Evolutionary conservation across 2,888 invertebrate species (phyloP), one percentile per base, ranked within the genome.

Genomic region (Hypena proboscidalis): DNA sequence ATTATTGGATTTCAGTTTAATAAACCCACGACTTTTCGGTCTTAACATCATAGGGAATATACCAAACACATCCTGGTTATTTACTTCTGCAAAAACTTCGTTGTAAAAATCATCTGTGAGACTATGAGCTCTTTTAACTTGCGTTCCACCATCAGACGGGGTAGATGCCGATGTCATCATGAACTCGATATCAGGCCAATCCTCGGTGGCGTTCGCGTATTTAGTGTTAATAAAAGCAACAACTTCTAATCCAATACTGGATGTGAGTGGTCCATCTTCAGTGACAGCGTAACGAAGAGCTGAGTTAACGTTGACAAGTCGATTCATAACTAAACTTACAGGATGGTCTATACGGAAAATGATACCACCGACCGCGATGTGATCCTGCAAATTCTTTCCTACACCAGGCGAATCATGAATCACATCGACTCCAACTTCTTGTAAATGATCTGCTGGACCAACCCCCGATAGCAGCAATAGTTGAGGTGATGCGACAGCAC

Each of bases 121-220:
- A 0, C 97, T 95, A 67, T 97, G 97, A 0, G 97, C 97, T 23
- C 89, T 93, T 70, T 95, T 95, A 0, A 95, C 94, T 75, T 95
- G 94, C 0, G 94, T 93, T 0, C 97, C 97, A n/a, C 96, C 97
- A 69, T 97, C 97, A 0, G 96, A 96, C 32, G 93, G 94, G 0
- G 96, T 95, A 0, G 96, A 95, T 0, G 95, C 93, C 14, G 97
- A 95, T 0, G 96, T 95, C 83, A 97, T 88, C 96, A 97, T 97
- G 70, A 97, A 96, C 74, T 97, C 97, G 51, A 97, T 96, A 71
- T 97, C 97, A 0, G 97, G 97, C 96, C 97, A 97, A 76, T 97
- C 97, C 40, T 97, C 96, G 0, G 94, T 93, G 37, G 94, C 92
- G 73, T 97, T 97, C 0, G 96, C 96, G 74, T 97, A 97, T 82